A percentile compares a stretch with the other conserved stretches of the same genome.
These are phyloP conservation scores for Danionella dracula DNA, from an alignment of 2,797 vertebrate species.

Conservation along the genomic window DNA sequence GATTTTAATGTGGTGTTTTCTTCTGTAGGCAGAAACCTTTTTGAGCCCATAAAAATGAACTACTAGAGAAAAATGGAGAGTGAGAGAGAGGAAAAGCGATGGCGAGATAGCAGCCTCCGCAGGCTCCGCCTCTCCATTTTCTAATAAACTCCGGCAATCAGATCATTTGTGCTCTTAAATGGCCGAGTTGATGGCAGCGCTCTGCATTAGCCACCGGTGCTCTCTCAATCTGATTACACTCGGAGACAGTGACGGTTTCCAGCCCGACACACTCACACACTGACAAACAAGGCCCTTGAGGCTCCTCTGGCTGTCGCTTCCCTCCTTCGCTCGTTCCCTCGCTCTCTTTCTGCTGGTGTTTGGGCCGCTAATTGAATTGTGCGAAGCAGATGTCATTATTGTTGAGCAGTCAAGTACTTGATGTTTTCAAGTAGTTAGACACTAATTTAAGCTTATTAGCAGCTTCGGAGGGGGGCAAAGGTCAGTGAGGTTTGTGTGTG, in stretches of 20 bases:
- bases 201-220: slow-evolving; percentile 76
- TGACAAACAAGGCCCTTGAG: slow-evolving; percentile 44
- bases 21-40: too few species aligned
- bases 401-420: slow-evolving; percentile 61
- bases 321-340: slow-evolving; percentile 20
- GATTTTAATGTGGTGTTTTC: too few species aligned
- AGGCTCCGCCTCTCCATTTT: slow-evolving; percentile 66
- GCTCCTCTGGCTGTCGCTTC: slow-evolving; percentile 29
- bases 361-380: slow-evolving; percentile 62
- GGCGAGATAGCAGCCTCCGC: slow-evolving; percentile 39
- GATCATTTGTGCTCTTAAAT: slow-evolving; percentile 78
- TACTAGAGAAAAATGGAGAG: neutral
- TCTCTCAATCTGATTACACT: slow-evolving; percentile 72
- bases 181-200: slow-evolving; percentile 75
- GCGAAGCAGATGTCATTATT: slow-evolving; percentile 67
- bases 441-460: slow-evolving; percentile 71
- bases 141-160: slow-evolving; percentile 79
- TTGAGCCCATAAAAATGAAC: too few species aligned
- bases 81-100: slow-evolving; percentile 8
- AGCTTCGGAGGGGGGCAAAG: slow-evolving; percentile 61
- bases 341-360: slow-evolving; percentile 60
- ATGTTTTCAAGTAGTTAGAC: slow-evolving; percentile 64
- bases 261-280: slow-evolving; percentile 54
- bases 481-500: slow-evolving; percentile 46
- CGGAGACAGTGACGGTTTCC: slow-evolving; percentile 77